phyloP scores from a whole-genome alignment of 2,888 invertebrate genomes.

The Eupithecia centaureata region DNA sequence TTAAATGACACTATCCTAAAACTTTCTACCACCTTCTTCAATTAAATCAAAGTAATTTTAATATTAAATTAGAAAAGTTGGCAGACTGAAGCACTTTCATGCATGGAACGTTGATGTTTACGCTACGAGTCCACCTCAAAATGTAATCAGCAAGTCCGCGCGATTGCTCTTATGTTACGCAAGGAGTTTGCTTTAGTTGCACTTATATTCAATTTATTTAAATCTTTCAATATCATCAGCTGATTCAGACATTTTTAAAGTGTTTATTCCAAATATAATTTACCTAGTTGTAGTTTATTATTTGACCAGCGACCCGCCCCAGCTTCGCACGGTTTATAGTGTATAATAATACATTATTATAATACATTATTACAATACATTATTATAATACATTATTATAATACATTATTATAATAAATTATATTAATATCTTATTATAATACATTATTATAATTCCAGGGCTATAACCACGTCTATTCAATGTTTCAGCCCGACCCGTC shows the following conservation, averaged over 20 bases:
- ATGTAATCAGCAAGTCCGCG: constrained; percentile 34
- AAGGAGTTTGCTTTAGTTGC: constrained; percentile 33
- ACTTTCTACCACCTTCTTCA: not conserved
- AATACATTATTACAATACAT: too few species aligned
- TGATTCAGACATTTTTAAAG: not conserved
- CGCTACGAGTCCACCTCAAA: constrained; percentile 30
- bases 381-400: too few species aligned
- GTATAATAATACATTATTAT: too few species aligned
- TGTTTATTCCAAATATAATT: not conserved
- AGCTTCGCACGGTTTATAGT: too few species aligned
- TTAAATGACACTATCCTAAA: not conserved
- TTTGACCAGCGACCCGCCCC: too few species aligned
- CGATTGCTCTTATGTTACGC: constrained; percentile 42
- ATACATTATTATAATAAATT: too few species aligned
- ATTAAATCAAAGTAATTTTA: constrained; percentile 12
- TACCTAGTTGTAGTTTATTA: too few species aligned
- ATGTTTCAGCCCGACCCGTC: too few species aligned
- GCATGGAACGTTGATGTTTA: constrained; percentile 29
- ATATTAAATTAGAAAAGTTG: constrained; percentile 12
- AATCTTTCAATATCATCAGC: not conserved
- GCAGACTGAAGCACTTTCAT: not conserved
- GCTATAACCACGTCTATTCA: too few species aligned
- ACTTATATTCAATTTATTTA: constrained; percentile 21
- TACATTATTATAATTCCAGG: too few species aligned
- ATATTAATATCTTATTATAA: too few species aligned